Evolutionary conservation across 2,797 vertebrate species (phyloP).

Genomic region (Scyliorhinus canicula): DNA sequence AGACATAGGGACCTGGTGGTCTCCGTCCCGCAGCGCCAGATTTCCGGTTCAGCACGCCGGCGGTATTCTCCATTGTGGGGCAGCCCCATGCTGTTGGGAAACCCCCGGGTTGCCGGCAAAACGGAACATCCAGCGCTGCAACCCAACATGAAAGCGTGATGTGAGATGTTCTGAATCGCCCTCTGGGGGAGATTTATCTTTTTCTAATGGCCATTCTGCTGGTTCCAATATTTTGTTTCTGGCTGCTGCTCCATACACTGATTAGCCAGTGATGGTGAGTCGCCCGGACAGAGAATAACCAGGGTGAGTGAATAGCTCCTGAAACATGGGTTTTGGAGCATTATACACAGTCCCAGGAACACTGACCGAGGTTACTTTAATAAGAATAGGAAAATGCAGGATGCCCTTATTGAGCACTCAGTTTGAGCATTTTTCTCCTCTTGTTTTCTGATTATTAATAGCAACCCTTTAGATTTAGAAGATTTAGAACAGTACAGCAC

Average conservation of each 20-base stretch:
- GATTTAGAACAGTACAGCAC: too few relatives aligned
- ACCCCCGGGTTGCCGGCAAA: too few relatives aligned
- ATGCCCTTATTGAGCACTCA: neutral
- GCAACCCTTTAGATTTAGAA: too few relatives aligned
- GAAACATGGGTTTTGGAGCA: neutral
- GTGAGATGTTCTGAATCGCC: neutral
- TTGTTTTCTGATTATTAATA: neutral
- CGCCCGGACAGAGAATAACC: neutral
- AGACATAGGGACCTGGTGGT: too few relatives aligned
- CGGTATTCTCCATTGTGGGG: too few relatives aligned
- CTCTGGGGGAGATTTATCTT: neutral
- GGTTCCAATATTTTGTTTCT: neutral
- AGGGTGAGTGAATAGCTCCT: neutral
- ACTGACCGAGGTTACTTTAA: neutral
- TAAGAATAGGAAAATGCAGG: neutral
- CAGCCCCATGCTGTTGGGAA: too few relatives aligned
- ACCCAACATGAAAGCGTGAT: too few relatives aligned
- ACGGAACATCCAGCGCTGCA: too few relatives aligned
- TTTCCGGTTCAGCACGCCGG: too few relatives aligned
- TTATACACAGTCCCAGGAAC: neutral
- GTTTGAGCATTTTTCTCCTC: neutral
- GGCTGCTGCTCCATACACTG: neutral
- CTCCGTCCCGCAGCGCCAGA: neutral
- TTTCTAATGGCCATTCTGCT: too few relatives aligned
- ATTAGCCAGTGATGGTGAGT: too few relatives aligned